Conservation (phyloP, 1,140 invertebrate genomes). For the Ips nitidus region DNA sequence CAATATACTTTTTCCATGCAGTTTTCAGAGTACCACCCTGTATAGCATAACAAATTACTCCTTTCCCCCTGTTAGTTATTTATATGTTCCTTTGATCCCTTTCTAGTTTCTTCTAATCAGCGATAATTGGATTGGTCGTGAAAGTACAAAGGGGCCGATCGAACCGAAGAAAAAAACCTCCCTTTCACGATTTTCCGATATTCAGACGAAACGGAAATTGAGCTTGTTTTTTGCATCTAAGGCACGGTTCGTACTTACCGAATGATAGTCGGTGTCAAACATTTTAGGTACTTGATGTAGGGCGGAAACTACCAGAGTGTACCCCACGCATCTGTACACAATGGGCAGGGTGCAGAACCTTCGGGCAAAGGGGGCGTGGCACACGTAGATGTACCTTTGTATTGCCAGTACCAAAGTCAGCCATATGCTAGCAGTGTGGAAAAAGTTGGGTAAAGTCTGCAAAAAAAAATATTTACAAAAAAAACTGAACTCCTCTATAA, state of each 20-base stretch:
- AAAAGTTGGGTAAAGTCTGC: slow-evolving; percentile 78
- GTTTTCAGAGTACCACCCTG: too few species aligned
- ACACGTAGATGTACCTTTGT: slow-evolving; percentile 90
- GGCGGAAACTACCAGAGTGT: slow-evolving; percentile 73
- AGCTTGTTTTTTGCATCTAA: too few species aligned
- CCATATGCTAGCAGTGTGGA: slow-evolving; percentile 92
- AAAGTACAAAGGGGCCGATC: too few species aligned
- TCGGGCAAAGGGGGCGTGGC: slow-evolving; percentile 80
- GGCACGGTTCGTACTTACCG: slow-evolving; percentile 39
- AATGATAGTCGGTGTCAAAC: slow-evolving; percentile 65
- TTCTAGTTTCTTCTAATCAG: too few species aligned
- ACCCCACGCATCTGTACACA: slow-evolving; percentile 74
- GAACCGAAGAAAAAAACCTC: too few species aligned
- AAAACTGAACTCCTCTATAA: background rate
- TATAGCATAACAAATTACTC: too few species aligned
- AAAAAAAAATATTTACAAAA: slow-evolving; percentile 35
- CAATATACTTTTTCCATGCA: too few species aligned
- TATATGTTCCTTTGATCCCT: too few species aligned
- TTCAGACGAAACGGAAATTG: too few species aligned
- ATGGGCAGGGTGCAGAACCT: slow-evolving; percentile 85
- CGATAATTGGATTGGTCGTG: too few species aligned
- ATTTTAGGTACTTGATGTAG: slow-evolving; percentile 79
- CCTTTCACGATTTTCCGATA: too few species aligned
- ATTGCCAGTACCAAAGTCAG: slow-evolving; percentile 83
- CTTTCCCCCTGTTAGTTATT: too few species aligned